Conservation (phyloP, 92 coral and sea anemone species). For the Muricea muricata region DNA sequence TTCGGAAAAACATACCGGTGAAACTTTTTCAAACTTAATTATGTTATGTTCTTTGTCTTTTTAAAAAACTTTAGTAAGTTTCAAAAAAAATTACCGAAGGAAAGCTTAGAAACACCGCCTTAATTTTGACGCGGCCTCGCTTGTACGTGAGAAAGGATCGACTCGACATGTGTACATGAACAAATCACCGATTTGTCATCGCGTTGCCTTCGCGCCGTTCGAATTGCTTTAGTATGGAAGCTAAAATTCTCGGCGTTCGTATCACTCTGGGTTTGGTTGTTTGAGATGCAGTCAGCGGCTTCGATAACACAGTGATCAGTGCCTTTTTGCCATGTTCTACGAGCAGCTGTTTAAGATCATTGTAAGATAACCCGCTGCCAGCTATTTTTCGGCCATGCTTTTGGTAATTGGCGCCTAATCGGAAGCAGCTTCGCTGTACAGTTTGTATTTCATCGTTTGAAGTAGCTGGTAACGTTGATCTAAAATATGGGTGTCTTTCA, state of each 20-base stretch:
- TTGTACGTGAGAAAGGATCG: neutral
- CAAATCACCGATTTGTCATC: too few relatives aligned
- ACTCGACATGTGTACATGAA: conserved; percentile 1
- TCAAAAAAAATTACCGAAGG: neutral
- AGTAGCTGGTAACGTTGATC: neutral
- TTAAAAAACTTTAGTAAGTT: too few relatives aligned
- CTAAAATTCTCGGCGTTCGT: neutral
- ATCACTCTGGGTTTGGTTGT: neutral
- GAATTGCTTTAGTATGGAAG: neutral
- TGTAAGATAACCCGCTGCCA: neutral
- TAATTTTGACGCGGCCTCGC: neutral
- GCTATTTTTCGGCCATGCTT: neutral
- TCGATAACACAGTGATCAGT: neutral
- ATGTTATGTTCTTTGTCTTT: too few relatives aligned
- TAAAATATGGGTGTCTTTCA: neutral
- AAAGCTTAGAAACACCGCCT: neutral
- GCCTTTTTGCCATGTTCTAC: neutral
- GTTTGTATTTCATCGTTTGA: neutral
- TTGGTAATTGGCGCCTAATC: neutral
- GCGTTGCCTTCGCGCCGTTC: neutral
- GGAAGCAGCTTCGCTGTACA: neutral
- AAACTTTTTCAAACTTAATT: too few relatives aligned
- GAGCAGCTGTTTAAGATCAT: neutral
- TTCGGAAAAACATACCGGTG: too few relatives aligned
- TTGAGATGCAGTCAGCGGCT: neutral